These are phyloP conservation scores for Pygocentrus nattereri DNA, from an alignment of 2,797 vertebrate genomes.

Conservation along the genomic window DNA sequence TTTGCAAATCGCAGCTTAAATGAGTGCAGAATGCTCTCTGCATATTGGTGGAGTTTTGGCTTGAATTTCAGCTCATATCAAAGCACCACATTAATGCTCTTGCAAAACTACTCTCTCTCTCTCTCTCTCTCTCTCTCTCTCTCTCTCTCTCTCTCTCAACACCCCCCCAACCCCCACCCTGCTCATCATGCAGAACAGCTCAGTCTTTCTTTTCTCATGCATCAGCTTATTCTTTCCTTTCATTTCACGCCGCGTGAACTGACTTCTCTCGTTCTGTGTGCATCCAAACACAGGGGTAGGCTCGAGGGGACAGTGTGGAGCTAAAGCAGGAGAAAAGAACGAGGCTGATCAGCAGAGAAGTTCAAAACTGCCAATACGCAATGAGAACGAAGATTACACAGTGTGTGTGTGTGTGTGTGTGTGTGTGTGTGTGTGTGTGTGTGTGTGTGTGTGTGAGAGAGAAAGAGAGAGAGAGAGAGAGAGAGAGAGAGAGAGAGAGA, in stretches of 20 bases:
- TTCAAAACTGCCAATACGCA: slow-evolving; percentile 42
- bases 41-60: no score
- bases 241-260: slow-evolving; percentile 57
- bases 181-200: slow-evolving; percentile 59
- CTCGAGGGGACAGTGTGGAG: slow-evolving; percentile 47
- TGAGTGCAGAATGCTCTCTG: no score
- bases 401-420: no score
- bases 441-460: no score
- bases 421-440: no score
- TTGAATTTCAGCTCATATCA: no score
- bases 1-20: not conserved
- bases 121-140: not conserved
- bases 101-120: no score
- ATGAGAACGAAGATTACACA: slow-evolving; percentile 50
- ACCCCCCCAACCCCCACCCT: not conserved
- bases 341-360: slow-evolving; percentile 52
- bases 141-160: slow-evolving; percentile 16
- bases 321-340: slow-evolving; percentile 40
- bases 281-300: slow-evolving; percentile 52
- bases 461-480: slow-evolving; percentile 7
- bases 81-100: no score
- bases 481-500: not conserved
- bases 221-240: slow-evolving; percentile 64
- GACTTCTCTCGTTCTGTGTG: slow-evolving; percentile 55
- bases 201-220: slow-evolving; percentile 46